Evolutionary conservation across 1,140 invertebrate species (phyloP).

Genomic region (Drosophila jambulina): DNA sequence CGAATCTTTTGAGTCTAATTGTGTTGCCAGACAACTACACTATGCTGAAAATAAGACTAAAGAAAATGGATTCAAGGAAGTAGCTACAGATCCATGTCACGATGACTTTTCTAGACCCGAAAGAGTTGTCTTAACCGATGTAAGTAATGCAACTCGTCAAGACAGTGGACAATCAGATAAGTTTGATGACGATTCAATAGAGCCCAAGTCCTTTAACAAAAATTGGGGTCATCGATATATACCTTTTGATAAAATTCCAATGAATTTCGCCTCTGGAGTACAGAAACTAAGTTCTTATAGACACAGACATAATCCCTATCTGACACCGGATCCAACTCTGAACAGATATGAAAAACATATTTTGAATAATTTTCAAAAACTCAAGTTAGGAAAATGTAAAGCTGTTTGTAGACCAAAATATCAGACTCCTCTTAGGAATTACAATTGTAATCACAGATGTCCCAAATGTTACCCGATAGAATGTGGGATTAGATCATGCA

Average conservation of each 20-base stretch:
- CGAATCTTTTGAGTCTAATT: background rate
- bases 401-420: no score
- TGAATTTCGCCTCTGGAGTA: background rate
- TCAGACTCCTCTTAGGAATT: no score
- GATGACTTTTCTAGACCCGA: background rate
- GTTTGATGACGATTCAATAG: background rate
- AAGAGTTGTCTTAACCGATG: conserved; percentile 1
- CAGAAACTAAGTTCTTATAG: background rate
- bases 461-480: background rate
- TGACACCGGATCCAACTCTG: background rate
- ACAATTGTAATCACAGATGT: no score
- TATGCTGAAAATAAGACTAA: no score
- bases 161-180: conserved; percentile 8
- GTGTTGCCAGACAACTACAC: background rate
- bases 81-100: no score
- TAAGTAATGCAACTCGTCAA: background rate
- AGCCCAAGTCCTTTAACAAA: background rate
- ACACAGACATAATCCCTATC: background rate
- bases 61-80: background rate
- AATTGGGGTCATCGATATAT: background rate
- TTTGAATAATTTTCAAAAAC: conserved; percentile 5
- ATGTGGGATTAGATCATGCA: no score
- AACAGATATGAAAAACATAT: conserved; percentile 43
- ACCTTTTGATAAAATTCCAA: background rate
- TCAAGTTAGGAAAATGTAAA: background rate